Conservation (phyloP, 2,888 invertebrate species). For the Acanthacorydalis orientalis region DNA sequence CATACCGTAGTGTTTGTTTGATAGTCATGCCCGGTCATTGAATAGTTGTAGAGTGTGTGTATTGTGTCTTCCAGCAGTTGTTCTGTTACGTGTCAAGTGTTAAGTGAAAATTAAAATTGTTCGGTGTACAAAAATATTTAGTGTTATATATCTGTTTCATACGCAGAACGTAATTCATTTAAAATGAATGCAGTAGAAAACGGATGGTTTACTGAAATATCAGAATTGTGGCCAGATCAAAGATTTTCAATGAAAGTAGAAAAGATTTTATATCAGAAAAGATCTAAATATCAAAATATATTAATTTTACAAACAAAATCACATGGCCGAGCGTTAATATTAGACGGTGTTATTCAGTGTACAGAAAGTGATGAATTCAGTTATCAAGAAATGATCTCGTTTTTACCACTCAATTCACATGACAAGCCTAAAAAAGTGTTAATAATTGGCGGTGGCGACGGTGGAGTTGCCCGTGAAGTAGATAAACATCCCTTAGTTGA, state of each 20-base stretch:
- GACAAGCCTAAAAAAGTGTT: slow-evolving; percentile 79
- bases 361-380: slow-evolving; percentile 92
- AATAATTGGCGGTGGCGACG: slow-evolving; percentile 96
- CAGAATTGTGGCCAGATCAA: slow-evolving; percentile 81
- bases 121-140: too few relatives aligned
- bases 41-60: too few relatives aligned
- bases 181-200: slow-evolving; percentile 21
- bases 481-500: slow-evolving; percentile 83
- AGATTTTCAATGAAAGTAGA: slow-evolving; percentile 74
- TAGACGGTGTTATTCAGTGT: slow-evolving; percentile 95
- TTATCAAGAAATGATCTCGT: slow-evolving; percentile 97
- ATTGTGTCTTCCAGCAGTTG: too few relatives aligned
- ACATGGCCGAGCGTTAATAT: slow-evolving; percentile 71
- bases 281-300: slow-evolving; percentile 73
- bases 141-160: too few relatives aligned
- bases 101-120: too few relatives aligned
- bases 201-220: slow-evolving; percentile 89
- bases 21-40: too few relatives aligned
- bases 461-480: slow-evolving; percentile 91
- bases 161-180: neutral
- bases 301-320: slow-evolving; percentile 63
- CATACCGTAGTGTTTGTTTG: too few relatives aligned
- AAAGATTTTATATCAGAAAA: slow-evolving; percentile 57
- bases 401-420: slow-evolving; percentile 82
- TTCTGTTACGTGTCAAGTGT: too few relatives aligned